phyloP scores from a whole-genome alignment of 2,113 vertebrate species.

The Catharus minimus region DNA sequence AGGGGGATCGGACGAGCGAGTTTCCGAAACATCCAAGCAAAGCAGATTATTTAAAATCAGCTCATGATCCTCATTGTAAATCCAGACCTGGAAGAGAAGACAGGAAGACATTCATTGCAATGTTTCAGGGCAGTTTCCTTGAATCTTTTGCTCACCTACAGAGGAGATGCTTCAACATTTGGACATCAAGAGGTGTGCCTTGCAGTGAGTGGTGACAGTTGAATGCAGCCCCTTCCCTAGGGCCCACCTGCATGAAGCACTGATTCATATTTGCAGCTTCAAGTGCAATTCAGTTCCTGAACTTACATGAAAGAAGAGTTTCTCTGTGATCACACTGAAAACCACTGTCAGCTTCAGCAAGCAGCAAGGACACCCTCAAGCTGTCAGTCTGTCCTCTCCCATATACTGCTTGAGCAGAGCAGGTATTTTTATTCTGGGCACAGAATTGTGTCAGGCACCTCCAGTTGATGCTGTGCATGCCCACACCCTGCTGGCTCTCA shows the following conservation, averaged over 20 bases:
- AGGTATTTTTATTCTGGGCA: background rate
- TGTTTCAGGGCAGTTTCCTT: background rate
- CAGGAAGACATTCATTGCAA: accelerated
- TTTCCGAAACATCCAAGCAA: conserved; percentile 92
- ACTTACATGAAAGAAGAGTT: background rate
- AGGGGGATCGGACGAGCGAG: conserved; percentile 86
- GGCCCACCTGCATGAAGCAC: background rate
- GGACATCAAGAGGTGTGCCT: accelerated
- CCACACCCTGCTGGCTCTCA: background rate
- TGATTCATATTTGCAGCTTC: background rate
- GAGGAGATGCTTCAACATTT: background rate
- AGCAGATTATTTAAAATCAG: conserved; percentile 88
- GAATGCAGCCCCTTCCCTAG: background rate
- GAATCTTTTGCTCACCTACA: background rate
- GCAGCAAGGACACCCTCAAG: background rate
- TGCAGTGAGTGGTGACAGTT: accelerated
- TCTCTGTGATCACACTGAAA: background rate
- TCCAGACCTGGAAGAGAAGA: conserved; percentile 81
- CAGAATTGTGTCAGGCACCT: background rate
- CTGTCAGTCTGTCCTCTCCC: background rate
- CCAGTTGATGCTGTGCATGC: background rate
- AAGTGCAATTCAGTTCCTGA: background rate
- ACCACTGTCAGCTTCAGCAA: background rate
- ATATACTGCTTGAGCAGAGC: background rate
- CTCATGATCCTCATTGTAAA: conserved; percentile 91